Base-by-base conservation (phyloP, 2,797 vertebrate genomes). In the Zenarchopterus dispar region DNA sequence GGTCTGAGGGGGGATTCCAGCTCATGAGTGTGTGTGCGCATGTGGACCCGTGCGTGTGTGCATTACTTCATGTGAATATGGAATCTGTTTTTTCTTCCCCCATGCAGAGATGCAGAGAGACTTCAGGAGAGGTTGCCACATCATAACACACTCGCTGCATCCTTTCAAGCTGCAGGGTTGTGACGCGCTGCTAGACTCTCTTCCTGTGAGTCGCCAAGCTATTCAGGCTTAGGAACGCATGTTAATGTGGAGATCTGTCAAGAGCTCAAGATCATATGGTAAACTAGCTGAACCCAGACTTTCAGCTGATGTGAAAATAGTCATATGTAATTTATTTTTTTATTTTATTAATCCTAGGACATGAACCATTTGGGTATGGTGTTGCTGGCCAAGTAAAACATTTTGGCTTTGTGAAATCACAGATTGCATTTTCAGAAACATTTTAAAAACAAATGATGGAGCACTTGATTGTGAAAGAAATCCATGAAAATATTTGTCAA, bases 1-100 rank as follows among this genome's bases (percentile, higher is more conserved):
- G 92, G 87, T 88, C 87, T 78, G 74, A 82, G 77, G 84, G 87
- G 89, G 78, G 87, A 90, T 91, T 91, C 89, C 86, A 89, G 74
- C 51, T 63, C 46, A 23, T 19, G 31, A 45, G 47, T 39, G 58
- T 36, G 66, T 43, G 60, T 56, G 67, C 43, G 57, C 48, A 22
- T 47, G 55, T 36, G 18, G 42, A 36, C 11, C 33, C 44, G 31
- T 60, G 1, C 43, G 61, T 33, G 1, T 51, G 57, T 45, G 48
- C 41, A 21, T 52, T 46, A 39, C 44, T 62, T 41, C 49, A 53
- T 56, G 55, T 73, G 70, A 73, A 62, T 67, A 63, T 46, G 42
- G 49, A 56, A 59, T 70, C 51, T 44, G 54, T 70, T 31, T 73
- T 70, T 36, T 71, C 50, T 66, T 67, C n/a, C 65, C 46, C 66